Percentiles rank a stretch among this genome's conserved stretches.
phyloP scores from a whole-genome alignment of 2,113 vertebrate genomes.

The Gopherus flavomarginatus region DNA sequence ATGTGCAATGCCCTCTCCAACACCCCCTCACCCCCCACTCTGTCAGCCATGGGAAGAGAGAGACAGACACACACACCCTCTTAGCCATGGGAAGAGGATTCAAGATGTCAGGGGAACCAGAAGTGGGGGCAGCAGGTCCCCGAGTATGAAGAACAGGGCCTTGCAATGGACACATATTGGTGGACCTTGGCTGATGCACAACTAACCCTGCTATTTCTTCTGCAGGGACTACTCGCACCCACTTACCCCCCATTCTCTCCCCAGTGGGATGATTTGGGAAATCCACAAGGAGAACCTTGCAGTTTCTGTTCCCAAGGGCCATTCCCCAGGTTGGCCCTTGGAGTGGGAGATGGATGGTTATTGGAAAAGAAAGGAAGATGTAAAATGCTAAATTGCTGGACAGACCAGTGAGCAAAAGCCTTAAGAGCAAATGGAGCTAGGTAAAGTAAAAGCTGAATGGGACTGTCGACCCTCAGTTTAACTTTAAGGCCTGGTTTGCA shows the following conservation, averaged over 20 bases:
- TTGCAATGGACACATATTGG: not conserved
- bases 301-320: not conserved
- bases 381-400: not conserved
- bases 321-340: not conserved
- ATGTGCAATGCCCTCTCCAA: too few species aligned
- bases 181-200: not conserved
- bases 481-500: not conserved
- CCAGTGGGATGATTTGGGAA: not conserved
- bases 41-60: too few species aligned
- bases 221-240: not conserved
- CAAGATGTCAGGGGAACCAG: too few species aligned
- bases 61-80: too few species aligned
- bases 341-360: not conserved
- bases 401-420: not conserved
- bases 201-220: not conserved
- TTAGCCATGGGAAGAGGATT: too few species aligned
- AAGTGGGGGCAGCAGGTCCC: too few species aligned
- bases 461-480: not conserved
- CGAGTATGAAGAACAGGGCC: too few species aligned
- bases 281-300: not conserved
- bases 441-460: not conserved
- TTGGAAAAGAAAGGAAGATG: not conserved
- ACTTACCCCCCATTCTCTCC: not conserved
- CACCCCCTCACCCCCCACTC: too few species aligned
- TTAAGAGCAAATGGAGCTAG: not conserved